A percentile compares a stretch with the other conserved stretches of the same genome.
These are phyloP conservation scores for Brachionus plicatilis DNA, from an alignment of 1,140 invertebrate species.

Conservation along the genomic window DNA sequence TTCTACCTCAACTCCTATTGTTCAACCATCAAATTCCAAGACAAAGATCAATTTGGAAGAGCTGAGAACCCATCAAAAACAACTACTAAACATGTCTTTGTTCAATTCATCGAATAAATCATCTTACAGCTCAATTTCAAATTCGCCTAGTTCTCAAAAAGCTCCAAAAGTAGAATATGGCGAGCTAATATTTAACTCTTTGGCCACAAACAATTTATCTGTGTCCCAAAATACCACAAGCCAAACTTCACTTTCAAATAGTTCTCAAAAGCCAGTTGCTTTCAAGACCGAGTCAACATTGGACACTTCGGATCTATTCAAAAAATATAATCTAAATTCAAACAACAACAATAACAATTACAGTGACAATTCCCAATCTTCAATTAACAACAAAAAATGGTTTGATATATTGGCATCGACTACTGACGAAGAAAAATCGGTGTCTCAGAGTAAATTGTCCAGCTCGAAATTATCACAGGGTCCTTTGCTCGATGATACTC, in stretches of 20 bases:
- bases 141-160: not conserved
- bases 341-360: constrained; percentile 22
- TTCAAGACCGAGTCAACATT: constrained; percentile 9
- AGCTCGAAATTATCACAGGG: not conserved
- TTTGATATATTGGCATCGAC: constrained; percentile 19
- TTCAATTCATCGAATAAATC: constrained; percentile 11
- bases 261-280: not conserved
- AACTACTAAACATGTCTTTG: constrained; percentile 2
- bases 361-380: not conserved
- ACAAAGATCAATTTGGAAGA: not conserved
- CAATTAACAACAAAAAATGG: not conserved
- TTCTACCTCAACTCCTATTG: constrained; percentile 16
- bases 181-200: constrained; percentile 14
- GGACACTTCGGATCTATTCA: not conserved
- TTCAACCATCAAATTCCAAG: constrained; percentile 21
- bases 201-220: constrained; percentile 14
- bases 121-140: not conserved
- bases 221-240: not conserved
- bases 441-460: not conserved
- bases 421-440: constrained; percentile 15
- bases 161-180: constrained; percentile 6
- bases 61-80: not conserved
- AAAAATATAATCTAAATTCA: not conserved
- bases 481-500: not conserved
- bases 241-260: not conserved